Evolutionary conservation across 2,797 vertebrate species (phyloP), one percentile per base, ranked within the genome.

Genomic region (Cyprinodon diabolis): DNA sequence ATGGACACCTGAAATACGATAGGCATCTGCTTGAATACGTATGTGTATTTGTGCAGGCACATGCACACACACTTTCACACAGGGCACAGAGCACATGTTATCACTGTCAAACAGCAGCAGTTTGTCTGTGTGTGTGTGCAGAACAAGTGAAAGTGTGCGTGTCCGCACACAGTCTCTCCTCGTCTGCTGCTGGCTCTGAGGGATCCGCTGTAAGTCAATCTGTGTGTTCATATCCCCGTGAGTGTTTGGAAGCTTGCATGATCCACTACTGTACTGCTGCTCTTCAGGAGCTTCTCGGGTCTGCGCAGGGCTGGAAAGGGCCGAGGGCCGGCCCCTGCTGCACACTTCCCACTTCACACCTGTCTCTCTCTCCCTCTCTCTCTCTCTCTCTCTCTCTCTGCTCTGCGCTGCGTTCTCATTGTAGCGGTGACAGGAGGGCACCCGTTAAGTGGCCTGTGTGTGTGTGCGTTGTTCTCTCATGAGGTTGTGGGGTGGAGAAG

Each of bases 401-500:
- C 82, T 84, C 87, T 48, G 81, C 85, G 83, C 84, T 81, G 85
- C 84, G 82, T 86, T 90, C 84, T 90, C 89, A 90, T 91, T 92
- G 90, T 91, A 91, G 87, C 90, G 87, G 86, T 93, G 91, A 93
- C 92, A 91, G 89, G 89, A 89, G 89, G 90, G 89, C 87, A 84
- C 88, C 87, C 80, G 90, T 91, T 93, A 94, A 94, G 91, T 94
- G 90, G 89, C 91, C 86, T 90, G 62, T 70, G 70, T 71, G 70
- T 74, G 69, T 80, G 67, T 3, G 69, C 80, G 78, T 86, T 81
- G 84, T 90, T 88, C 92, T 90, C 92, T 90, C 87, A 75, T 85
- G 90, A 87, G 90, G 83, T 84, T 91, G 80, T 91, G 86, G 93
- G 90, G 92, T 94, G 93, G 89, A 89, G 93, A 91, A 95, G 94